phyloP scores from a whole-genome alignment of 2,113 vertebrate genomes.

The Pogona vitticeps region DNA sequence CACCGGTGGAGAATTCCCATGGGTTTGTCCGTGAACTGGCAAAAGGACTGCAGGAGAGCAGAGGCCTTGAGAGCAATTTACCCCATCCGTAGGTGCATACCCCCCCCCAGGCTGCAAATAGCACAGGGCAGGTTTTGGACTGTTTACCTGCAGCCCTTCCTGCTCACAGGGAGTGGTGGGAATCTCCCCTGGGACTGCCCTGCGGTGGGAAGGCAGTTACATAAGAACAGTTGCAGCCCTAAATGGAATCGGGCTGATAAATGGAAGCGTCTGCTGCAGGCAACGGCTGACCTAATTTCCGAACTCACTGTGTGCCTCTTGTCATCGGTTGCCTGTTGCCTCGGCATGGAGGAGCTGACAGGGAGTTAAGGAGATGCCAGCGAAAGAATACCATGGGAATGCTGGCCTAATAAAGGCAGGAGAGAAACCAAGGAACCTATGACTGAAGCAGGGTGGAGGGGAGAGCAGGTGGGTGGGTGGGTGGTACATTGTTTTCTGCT shows the following conservation, averaged over 20 bases:
- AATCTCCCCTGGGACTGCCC: neutral
- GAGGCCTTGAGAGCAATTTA: neutral
- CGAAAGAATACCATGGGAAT: neutral
- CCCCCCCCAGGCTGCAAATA: constrained; percentile 19
- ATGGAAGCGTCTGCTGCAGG: neutral
- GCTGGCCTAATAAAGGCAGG: accelerated
- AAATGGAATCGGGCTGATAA: neutral
- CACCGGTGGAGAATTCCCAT: neutral
- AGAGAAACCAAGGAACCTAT: neutral
- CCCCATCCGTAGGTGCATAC: neutral
- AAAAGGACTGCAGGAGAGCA: accelerated
- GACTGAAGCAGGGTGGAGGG: neutral
- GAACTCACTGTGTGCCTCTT: neutral
- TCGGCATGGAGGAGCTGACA: neutral
- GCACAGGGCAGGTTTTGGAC: neutral
- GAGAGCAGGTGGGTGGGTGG: too few species aligned
- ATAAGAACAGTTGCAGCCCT: neutral
- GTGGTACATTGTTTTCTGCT: neutral
- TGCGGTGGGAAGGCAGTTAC: neutral
- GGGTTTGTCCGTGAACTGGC: too few species aligned
- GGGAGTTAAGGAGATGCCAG: neutral
- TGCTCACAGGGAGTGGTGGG: neutral
- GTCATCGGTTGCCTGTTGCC: neutral
- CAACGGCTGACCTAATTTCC: constrained; percentile 1
- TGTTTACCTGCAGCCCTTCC: neutral